phyloP scores from a whole-genome alignment of 2,888 invertebrate genomes.

The Blastobasis adustella region DNA sequence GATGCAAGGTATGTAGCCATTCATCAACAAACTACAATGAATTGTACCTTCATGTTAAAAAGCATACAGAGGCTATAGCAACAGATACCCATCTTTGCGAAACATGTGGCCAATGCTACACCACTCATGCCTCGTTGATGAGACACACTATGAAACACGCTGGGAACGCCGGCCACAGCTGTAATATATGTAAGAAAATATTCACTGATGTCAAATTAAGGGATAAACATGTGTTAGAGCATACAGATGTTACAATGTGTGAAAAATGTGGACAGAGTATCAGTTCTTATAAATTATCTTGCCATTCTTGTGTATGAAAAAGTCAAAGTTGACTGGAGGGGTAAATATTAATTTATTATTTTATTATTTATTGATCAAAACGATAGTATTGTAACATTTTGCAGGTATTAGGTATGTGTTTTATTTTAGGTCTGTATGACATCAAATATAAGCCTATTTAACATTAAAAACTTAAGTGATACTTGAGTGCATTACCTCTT shows the following conservation, averaged over 20 bases:
- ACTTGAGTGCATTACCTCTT: no score
- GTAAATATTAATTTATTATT: no score
- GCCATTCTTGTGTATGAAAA: constrained; percentile 34
- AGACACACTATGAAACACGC: constrained; percentile 45
- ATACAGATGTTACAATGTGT: constrained; percentile 48
- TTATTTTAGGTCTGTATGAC: no score
- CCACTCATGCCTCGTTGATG: constrained; percentile 38
- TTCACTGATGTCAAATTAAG: constrained; percentile 31
- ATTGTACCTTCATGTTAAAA: constrained; percentile 74
- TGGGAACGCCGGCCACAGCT: constrained; percentile 24
- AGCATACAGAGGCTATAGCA: constrained; percentile 40
- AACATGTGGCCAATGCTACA: constrained; percentile 56
- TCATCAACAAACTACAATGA: constrained; percentile 71
- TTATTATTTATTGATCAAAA: no score
- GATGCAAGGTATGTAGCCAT: constrained; percentile 76
- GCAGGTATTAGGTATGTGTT: no score
- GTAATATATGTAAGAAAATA: constrained; percentile 35
- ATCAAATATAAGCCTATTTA: no score
- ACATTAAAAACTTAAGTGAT: no score
- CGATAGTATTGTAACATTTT: no score
- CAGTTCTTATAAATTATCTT: constrained; percentile 30
- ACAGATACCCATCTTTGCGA: constrained; percentile 53
- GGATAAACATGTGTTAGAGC: constrained; percentile 38
- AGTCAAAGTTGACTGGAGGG: no score
- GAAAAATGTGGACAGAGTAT: constrained; percentile 55